A percentile compares a stretch with the other conserved stretches of the same genome.
These are phyloP conservation scores for Numenius arquata DNA, from an alignment of 2,113 vertebrate species.

Conservation along the genomic window DNA sequence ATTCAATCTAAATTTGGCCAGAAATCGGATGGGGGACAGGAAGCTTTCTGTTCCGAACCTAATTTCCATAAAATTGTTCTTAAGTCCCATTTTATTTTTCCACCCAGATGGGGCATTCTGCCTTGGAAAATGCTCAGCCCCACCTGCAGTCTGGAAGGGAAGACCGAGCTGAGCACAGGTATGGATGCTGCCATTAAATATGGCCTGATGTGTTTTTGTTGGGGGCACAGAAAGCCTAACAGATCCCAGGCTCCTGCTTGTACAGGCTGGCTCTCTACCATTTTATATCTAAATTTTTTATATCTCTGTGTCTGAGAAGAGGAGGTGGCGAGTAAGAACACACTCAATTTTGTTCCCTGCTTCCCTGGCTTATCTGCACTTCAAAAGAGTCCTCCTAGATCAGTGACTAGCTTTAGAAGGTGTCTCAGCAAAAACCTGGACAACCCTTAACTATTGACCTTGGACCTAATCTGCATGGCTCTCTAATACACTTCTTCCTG, in stretches of 20 bases:
- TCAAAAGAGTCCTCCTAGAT: neutral
- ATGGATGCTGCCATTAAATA: neutral
- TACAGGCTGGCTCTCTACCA: neutral
- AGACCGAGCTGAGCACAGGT: neutral
- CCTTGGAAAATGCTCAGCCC: neutral
- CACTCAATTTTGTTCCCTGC: neutral
- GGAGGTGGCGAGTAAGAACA: neutral
- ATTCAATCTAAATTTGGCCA: neutral
- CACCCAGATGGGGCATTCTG: neutral
- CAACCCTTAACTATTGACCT: neutral
- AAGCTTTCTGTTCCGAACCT: neutral
- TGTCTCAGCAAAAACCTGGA: neutral
- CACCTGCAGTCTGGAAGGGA: neutral
- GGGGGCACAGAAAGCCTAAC: neutral
- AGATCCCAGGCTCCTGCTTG: neutral
- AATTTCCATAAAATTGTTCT: neutral
- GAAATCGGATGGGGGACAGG: neutral
- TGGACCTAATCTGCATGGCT: neutral
- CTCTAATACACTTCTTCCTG: neutral
- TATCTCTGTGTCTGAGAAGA: neutral
- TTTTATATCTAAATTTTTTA: neutral
- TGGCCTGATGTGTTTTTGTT: neutral
- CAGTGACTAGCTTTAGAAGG: neutral
- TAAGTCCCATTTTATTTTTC: neutral
- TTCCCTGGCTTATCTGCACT: neutral